Evolutionary conservation across 2,113 vertebrate species (phyloP).

Genomic region (Strix uralensis): DNA sequence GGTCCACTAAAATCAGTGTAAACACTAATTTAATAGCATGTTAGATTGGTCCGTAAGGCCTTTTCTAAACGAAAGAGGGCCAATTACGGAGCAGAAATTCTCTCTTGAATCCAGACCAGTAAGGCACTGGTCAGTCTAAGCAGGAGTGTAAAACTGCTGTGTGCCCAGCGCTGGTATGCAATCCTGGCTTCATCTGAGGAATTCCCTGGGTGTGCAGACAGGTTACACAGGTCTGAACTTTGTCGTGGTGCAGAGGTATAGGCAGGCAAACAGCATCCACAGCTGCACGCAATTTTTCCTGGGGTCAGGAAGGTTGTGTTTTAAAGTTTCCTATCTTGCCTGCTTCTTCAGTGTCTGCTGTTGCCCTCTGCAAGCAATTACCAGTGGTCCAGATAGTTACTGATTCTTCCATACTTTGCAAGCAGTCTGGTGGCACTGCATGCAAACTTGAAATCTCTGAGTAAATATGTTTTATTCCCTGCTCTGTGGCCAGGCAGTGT

Average conservation of each 20-base stretch:
- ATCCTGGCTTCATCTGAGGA: neutral
- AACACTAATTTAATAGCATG: neutral
- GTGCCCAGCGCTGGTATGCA: neutral
- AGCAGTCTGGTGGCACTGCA: neutral
- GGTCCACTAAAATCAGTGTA: neutral
- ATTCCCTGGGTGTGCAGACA: neutral
- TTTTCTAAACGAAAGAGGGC: neutral
- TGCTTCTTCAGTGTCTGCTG: neutral
- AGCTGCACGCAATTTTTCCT: neutral
- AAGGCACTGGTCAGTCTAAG: neutral
- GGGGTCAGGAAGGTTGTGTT: slow-evolving; percentile 24
- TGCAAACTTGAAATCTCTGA: neutral
- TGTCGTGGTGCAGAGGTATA: neutral
- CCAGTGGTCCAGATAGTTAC: neutral
- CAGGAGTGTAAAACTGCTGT: neutral
- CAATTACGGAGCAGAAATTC: neutral
- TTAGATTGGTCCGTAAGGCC: neutral
- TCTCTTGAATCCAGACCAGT: neutral
- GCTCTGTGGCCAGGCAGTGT: neutral
- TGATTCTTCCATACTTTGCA: neutral
- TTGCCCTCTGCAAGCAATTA: slow-evolving; percentile 45
- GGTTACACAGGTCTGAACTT: neutral
- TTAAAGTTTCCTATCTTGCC: neutral
- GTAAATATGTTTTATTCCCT: neutral
- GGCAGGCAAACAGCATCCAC: neutral